Percentiles rank a stretch among this genome's conserved stretches.
Evolutionary conservation across 1,140 invertebrate genomes (phyloP).

Genomic region (Zaprionus tsacasi): DNA sequence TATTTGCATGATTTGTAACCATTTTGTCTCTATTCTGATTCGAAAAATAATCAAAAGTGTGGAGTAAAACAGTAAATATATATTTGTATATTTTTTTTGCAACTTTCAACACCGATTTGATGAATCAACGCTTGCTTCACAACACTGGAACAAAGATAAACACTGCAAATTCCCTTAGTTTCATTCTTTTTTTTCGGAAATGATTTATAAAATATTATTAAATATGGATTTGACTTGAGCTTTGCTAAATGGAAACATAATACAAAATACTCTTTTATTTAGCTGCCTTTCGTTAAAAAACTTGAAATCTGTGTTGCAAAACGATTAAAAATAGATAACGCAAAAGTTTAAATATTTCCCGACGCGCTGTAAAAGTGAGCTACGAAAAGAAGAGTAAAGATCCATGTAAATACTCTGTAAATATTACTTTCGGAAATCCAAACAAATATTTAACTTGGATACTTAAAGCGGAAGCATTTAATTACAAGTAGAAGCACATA

Average conservation of each 20-base stretch:
- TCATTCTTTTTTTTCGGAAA: neutral
- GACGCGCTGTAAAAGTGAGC: too few species aligned
- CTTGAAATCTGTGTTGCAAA: too few species aligned
- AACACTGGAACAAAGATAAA: neutral
- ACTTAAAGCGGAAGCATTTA: constrained; percentile 27
- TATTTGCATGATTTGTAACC: constrained; percentile 59
- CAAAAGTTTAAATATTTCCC: too few species aligned
- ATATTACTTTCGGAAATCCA: neutral
- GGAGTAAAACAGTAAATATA: constrained; percentile 20
- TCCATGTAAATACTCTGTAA: too few species aligned
- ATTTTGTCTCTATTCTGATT: constrained; percentile 36
- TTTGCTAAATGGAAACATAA: neutral
- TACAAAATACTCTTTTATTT: neutral
- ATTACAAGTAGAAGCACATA: constrained; percentile 35
- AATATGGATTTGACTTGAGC: neutral
- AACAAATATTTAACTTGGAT: constrained; percentile 24
- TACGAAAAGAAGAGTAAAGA: neutral
- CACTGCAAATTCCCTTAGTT: neutral
- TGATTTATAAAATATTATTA: neutral
- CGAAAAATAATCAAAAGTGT: neutral
- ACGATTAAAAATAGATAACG: too few species aligned
- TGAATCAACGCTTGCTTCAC: neutral
- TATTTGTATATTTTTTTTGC: neutral
- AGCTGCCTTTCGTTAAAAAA: neutral
- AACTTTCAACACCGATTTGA: neutral